These are phyloP conservation scores for honey bee (Apis mellifera) DNA, from an alignment of 1,140 invertebrate genomes.

Conservation along the genomic window Amel_HAv3.1 CM009932.2:8397501-8398000, in stretches of 20 bases:
- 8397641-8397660: slow-evolving; percentile 11
- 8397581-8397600: slow-evolving; percentile 17
- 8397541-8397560: neutral
- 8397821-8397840: neutral
- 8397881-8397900: no score
- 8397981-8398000: slow-evolving; percentile 29
- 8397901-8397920: no score
- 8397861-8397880: neutral
- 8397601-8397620: slow-evolving; percentile 57
- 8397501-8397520: no score
- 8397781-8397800: neutral
- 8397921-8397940: neutral
- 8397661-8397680: slow-evolving; percentile 1
- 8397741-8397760: neutral
- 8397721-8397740: neutral
- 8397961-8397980: slow-evolving; percentile 66
- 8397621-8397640: slow-evolving; percentile 56
- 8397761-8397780: neutral
- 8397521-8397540: neutral
- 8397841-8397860: neutral
- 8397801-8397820: neutral
- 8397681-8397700: slow-evolving; percentile 19
- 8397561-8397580: no score
- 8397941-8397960: no score
- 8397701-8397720: slow-evolving; percentile 35